Evolutionary conservation across 2,888 invertebrate genomes (phyloP).

Genomic region (Latrodectus hesperus): DNA sequence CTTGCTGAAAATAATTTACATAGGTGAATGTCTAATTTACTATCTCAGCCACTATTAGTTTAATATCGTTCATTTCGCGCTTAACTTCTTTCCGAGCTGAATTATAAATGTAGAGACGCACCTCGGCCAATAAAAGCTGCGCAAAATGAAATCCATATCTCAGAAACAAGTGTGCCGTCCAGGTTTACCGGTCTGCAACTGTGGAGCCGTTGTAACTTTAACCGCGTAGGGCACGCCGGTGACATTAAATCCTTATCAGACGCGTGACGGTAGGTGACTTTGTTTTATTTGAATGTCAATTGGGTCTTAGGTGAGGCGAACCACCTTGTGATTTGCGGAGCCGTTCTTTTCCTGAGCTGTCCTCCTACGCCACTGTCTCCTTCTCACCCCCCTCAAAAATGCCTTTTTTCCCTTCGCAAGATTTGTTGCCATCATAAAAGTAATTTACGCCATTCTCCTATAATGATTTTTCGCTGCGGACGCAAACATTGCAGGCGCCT

Average conservation of each 20-base stretch:
- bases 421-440: conserved; percentile 51
- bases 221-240: background rate
- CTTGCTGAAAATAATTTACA: too few relatives aligned
- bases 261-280: background rate
- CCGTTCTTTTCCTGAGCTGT: conserved; percentile 5
- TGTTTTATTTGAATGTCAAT: conserved; percentile 5
- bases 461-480: conserved; percentile 25
- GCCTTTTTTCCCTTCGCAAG: conserved; percentile 4
- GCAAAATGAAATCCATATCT: too few relatives aligned
- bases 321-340: conserved; percentile 12
- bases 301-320: background rate
- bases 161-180: too few relatives aligned
- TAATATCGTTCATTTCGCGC: too few relatives aligned
- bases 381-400: conserved; percentile 3
- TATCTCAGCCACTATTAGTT: too few relatives aligned
- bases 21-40: too few relatives aligned
- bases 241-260: background rate
- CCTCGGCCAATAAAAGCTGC: too few relatives aligned
- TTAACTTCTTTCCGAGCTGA: too few relatives aligned
- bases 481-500: background rate
- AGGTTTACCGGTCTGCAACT: background rate
- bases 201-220: background rate
- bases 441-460: conserved; percentile 41
- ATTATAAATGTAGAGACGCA: too few relatives aligned
- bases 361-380: conserved; percentile 39